Evolutionary conservation across 1,140 invertebrate species (phyloP).

Genomic region (Amphibalanus amphitrite): DNA sequence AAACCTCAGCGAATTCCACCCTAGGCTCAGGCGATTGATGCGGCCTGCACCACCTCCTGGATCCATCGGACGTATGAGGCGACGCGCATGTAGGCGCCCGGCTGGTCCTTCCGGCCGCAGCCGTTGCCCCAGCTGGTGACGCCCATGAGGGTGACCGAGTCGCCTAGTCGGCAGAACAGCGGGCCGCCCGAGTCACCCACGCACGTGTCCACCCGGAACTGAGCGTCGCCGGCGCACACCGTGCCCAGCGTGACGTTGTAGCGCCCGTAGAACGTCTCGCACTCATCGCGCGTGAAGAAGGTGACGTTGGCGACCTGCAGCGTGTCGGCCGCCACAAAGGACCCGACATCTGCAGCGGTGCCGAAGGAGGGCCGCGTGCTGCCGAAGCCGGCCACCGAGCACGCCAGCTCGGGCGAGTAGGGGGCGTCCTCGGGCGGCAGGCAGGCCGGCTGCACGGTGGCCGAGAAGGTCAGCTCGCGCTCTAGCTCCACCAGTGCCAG

Average conservation of each 20-base stretch:
- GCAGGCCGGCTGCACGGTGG: slow-evolving; percentile 16
- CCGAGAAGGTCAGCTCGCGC: not conserved
- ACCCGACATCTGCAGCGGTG: slow-evolving; percentile 10
- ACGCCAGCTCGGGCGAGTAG: slow-evolving; percentile 7
- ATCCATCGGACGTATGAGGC: slow-evolving; percentile 20
- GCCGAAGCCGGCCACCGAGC: slow-evolving; percentile 18
- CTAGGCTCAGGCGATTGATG: too few relatives aligned
- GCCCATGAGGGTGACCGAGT: slow-evolving; percentile 1
- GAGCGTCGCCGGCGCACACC: slow-evolving; percentile 68
- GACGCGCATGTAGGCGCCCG: slow-evolving; percentile 28
- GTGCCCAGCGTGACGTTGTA: slow-evolving; percentile 33
- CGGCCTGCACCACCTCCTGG: slow-evolving; percentile 8
- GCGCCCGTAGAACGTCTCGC: slow-evolving; percentile 3
- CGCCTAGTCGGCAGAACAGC: slow-evolving; percentile 38
- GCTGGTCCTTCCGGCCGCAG: slow-evolving; percentile 3
- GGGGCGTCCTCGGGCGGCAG: slow-evolving; percentile 12
- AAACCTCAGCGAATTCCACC: too few relatives aligned
- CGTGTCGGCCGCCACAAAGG: slow-evolving; percentile 11
- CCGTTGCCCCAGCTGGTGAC: slow-evolving; percentile 7
- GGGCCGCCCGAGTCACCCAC: slow-evolving; percentile 62
- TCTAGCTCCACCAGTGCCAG: too few relatives aligned
- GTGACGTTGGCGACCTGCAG: not conserved
- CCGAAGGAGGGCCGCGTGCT: slow-evolving; percentile 12
- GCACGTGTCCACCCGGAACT: slow-evolving; percentile 68
- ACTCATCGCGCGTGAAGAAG: too few relatives aligned